These are phyloP conservation scores for Colostygia pectinataria DNA, from an alignment of 2,888 invertebrate genomes.

Conservation along the genomic window DNA sequence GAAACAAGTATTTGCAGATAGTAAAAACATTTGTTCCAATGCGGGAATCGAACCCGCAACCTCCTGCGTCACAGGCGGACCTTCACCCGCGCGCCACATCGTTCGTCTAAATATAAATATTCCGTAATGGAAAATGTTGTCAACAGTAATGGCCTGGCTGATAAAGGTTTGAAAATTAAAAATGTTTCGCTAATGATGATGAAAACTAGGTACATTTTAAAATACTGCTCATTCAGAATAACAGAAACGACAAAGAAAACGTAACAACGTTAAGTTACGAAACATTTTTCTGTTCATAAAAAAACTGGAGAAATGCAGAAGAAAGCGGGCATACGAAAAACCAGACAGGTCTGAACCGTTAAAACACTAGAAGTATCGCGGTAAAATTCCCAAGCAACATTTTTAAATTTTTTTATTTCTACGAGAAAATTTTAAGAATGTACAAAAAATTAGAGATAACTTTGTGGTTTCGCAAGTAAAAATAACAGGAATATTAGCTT, in stretches of 20 bases:
- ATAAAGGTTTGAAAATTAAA: too few species aligned
- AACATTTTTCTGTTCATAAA: not conserved
- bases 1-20: too few species aligned
- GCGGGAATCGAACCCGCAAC: too few species aligned
- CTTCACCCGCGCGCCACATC: too few species aligned
- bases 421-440: constrained; percentile 1
- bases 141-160: too few species aligned
- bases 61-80: too few species aligned
- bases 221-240: not conserved
- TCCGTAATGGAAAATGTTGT: too few species aligned
- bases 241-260: not conserved
- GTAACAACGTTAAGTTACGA: not conserved
- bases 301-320: not conserved
- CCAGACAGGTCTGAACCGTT: not conserved
- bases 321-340: not conserved
- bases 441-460: constrained; percentile 11
- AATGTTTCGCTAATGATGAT: too few species aligned
- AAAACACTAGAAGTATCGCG: constrained; percentile 8
- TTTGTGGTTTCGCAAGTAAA: not conserved
- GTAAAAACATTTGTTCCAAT: too few species aligned
- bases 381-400: not conserved
- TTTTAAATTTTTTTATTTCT: not conserved
- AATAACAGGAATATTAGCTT: constrained; percentile 5
- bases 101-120: too few species aligned
- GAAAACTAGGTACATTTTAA: too few species aligned